Percentiles rank a stretch among this genome's conserved stretches.
Evolutionary conservation across 2,113 vertebrate species (phyloP).

Genomic region (Anguilla japonica): DNA sequence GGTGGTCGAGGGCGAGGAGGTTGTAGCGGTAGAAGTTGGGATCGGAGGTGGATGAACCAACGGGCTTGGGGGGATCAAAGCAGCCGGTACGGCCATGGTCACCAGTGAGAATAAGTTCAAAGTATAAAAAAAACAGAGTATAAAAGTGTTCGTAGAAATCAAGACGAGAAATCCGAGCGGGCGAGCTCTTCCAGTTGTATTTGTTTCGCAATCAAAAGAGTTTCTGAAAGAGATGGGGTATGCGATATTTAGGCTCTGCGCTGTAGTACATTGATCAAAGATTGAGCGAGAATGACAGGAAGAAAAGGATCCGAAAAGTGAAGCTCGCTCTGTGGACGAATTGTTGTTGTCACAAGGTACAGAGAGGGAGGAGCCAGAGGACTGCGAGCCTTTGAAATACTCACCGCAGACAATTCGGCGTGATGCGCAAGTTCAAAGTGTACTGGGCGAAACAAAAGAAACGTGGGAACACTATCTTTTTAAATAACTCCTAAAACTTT

Average conservation of each 20-base stretch:
- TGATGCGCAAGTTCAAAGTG: constrained; percentile 37
- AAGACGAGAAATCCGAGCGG: constrained; percentile 70
- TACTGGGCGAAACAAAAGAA: constrained; percentile 29
- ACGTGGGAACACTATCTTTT: constrained; percentile 7
- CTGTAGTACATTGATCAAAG: constrained; percentile 90
- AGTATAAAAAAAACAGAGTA: constrained; percentile 65
- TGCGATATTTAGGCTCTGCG: constrained; percentile 74
- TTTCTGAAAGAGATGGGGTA: constrained; percentile 76
- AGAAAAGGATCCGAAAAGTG: constrained; percentile 95
- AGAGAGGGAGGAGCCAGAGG: constrained; percentile 90
- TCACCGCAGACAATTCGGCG: constrained; percentile 58
- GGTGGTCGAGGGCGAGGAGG: constrained; percentile 81
- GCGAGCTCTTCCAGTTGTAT: constrained; percentile 69
- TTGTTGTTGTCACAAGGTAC: constrained; percentile 99
- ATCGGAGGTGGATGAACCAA: constrained; percentile 84
- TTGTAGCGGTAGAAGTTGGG: constrained; percentile 79
- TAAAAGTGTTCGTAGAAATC: constrained; percentile 65
- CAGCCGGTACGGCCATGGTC: constrained; percentile 96
- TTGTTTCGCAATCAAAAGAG: constrained; percentile 75
- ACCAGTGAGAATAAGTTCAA: constrained; percentile 79
- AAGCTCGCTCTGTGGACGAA: constrained; percentile 86
- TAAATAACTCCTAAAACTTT: background rate
- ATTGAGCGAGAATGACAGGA: constrained; percentile 92
- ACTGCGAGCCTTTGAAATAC: constrained; percentile 85
- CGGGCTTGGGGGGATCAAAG: constrained; percentile 86